A percentile compares a stretch with the other conserved stretches of the same genome.
Evolutionary conservation across 2,888 invertebrate species (phyloP).

Genomic region (Leucophora obtusa): DNA sequence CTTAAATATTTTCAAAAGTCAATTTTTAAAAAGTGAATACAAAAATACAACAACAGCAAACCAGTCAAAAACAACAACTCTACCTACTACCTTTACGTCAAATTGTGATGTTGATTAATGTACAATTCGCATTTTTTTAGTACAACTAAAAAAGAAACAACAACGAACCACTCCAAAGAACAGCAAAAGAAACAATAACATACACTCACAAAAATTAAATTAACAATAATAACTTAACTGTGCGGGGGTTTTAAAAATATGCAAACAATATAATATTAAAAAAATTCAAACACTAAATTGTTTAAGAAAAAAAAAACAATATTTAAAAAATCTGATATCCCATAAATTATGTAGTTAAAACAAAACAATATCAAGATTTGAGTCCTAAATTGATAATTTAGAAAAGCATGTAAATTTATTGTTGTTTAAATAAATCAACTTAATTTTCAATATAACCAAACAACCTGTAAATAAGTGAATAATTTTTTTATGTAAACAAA

Average conservation of each 20-base stretch:
- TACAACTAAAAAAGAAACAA: slow-evolving; percentile 27
- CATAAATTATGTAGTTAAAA: slow-evolving; percentile 21
- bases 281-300: slow-evolving; percentile 27
- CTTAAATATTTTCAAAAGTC: slow-evolving; percentile 26
- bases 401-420: slow-evolving; percentile 18
- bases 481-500: slow-evolving; percentile 48
- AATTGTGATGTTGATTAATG: slow-evolving; percentile 67
- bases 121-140: slow-evolving; percentile 59
- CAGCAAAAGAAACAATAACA: slow-evolving; percentile 16
- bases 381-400: slow-evolving; percentile 36
- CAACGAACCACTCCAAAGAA: slow-evolving; percentile 4
- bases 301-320: slow-evolving; percentile 12
- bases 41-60: slow-evolving; percentile 29
- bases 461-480: slow-evolving; percentile 1
- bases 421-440: slow-evolving; percentile 36
- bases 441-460: slow-evolving; percentile 8
- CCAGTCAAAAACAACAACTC: slow-evolving; percentile 44
- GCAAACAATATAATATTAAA: slow-evolving; percentile 34
- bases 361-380: slow-evolving; percentile 21
- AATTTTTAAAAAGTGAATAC: slow-evolving; percentile 40
- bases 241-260: slow-evolving; percentile 52
- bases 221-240: background rate
- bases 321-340: background rate
- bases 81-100: slow-evolving; percentile 65
- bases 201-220: background rate